These are phyloP conservation scores for Plutella xylostella DNA, from an alignment of 2,888 invertebrate genomes.

Conservation along the genomic window DNA sequence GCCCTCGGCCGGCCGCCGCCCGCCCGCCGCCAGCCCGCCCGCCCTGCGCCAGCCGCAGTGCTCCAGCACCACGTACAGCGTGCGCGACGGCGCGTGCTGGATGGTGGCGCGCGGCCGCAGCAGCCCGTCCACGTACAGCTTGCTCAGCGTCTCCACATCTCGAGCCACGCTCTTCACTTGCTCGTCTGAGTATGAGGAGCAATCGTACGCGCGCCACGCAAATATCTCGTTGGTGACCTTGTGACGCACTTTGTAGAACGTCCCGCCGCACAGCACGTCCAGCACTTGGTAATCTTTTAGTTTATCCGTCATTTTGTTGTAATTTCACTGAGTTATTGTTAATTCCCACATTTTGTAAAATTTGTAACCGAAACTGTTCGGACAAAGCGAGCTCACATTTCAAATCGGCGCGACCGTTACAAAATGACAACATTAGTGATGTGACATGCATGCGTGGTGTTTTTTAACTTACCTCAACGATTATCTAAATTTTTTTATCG, in stretches of 20 bases:
- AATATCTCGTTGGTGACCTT: constrained; percentile 63
- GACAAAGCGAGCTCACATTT: constrained; percentile 53
- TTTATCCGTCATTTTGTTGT: constrained; percentile 44
- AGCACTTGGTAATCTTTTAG: constrained; percentile 62
- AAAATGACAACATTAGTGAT: constrained; percentile 30
- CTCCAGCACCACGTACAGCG: constrained; percentile 59
- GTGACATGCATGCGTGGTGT: constrained; percentile 15
- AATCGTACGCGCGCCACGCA: constrained; percentile 63
- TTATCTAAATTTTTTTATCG: too few relatives aligned
- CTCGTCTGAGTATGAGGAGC: constrained; percentile 47
- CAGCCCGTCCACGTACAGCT: constrained; percentile 40
- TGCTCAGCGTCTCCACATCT: constrained; percentile 55
- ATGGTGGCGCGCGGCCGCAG: constrained; percentile 58
- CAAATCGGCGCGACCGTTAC: constrained; percentile 44
- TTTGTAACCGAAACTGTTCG: constrained; percentile 51
- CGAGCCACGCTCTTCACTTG: constrained; percentile 52
- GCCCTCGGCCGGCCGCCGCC: constrained; percentile 41
- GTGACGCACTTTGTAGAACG: constrained; percentile 65
- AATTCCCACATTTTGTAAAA: constrained; percentile 54
- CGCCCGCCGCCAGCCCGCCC: constrained; percentile 38
- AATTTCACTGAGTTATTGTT: constrained; percentile 19
- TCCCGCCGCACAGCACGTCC: constrained; percentile 58
- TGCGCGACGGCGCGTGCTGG: constrained; percentile 55
- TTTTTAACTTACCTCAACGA: too few relatives aligned
- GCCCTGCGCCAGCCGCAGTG: constrained; percentile 49